Evolutionary conservation across 2,797 vertebrate genomes (phyloP).

Genomic region (Ataeniobius toweri): DNA sequence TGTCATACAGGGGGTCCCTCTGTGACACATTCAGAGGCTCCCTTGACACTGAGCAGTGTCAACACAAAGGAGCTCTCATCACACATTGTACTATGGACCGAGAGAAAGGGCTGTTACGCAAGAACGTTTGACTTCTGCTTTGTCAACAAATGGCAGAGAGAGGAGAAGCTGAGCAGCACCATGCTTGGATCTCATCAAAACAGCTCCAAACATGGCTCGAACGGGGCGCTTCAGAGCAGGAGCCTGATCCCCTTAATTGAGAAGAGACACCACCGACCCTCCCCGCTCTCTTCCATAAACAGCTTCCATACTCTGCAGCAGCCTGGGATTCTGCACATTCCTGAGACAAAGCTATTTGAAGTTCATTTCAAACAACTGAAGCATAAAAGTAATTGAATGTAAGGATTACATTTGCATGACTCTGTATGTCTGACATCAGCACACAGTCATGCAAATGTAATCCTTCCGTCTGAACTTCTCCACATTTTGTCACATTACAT

Average conservation of each 20-base stretch:
- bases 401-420: too few relatives aligned
- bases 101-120: slow-evolving; percentile 67
- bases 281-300: slow-evolving; percentile 79
- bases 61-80: slow-evolving; percentile 68
- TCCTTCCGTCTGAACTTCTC: neutral
- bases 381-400: slow-evolving; percentile 86
- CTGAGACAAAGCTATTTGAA: slow-evolving; percentile 64
- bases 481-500: too few relatives aligned
- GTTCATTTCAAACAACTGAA: slow-evolving; percentile 79
- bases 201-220: slow-evolving; percentile 84
- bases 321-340: slow-evolving; percentile 75
- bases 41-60: slow-evolving; percentile 54
- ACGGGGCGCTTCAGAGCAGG: slow-evolving; percentile 61
- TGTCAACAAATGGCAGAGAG: slow-evolving; percentile 78
- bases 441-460: neutral
- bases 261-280: slow-evolving; percentile 59
- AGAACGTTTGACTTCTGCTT: slow-evolving; percentile 79
- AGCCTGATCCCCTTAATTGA: slow-evolving; percentile 74
- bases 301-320: slow-evolving; percentile 70
- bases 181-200: slow-evolving; percentile 64
- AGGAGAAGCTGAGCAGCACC: slow-evolving; percentile 67
- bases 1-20: slow-evolving; percentile 44
- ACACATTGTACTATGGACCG: slow-evolving; percentile 43
- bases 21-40: slow-evolving; percentile 49
- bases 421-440: slow-evolving; percentile 23